Conservation (phyloP, 2,113 vertebrate species). For the Saguinus imperator region DNA sequence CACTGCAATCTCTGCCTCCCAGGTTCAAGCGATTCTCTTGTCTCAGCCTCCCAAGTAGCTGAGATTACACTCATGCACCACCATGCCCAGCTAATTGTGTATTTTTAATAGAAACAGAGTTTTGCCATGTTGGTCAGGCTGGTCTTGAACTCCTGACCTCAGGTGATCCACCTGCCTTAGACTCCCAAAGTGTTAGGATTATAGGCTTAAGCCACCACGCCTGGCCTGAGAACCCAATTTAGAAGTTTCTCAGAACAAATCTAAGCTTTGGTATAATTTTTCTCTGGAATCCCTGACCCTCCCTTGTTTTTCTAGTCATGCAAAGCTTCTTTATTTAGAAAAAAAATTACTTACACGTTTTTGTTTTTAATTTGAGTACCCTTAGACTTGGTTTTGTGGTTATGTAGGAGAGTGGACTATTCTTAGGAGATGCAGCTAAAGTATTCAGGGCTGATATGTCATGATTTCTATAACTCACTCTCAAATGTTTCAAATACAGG, state of each 20-base stretch:
- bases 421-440: neutral
- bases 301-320: constrained; percentile 64
- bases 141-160: too few relatives aligned
- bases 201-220: too few relatives aligned
- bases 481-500: neutral
- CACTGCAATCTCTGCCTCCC: too few relatives aligned
- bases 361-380: neutral
- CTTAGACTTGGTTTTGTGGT: constrained; percentile 12
- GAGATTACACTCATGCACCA: too few relatives aligned
- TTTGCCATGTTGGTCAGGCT: too few relatives aligned
- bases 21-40: too few relatives aligned
- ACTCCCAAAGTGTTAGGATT: too few relatives aligned
- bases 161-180: too few relatives aligned
- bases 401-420: neutral
- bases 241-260: constrained; percentile 49
- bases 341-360: neutral
- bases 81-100: too few relatives aligned
- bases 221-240: neutral
- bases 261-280: constrained; percentile 12
- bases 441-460: rapidly evolving
- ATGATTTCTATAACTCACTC: neutral
- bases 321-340: constrained; percentile 63
- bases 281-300: neutral
- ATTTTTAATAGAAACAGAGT: too few relatives aligned
- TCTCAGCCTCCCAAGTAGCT: too few relatives aligned